Conservation (phyloP, 2,113 vertebrate species). For the Agapornis roseicollis region DNA sequence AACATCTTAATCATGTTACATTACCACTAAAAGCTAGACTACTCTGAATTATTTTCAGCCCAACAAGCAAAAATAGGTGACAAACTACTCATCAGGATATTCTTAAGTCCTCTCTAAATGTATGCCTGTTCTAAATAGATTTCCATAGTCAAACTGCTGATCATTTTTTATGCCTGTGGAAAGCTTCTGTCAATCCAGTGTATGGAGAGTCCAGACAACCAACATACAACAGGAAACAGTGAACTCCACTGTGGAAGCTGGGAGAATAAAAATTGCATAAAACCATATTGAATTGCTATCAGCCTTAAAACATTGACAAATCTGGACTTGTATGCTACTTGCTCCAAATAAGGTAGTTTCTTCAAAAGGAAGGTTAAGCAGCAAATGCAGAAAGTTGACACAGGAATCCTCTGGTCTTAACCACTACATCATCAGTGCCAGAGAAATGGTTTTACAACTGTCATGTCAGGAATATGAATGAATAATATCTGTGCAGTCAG, state of each 20-base stretch:
- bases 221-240: not conserved
- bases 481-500: not conserved
- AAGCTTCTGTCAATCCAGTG: not conserved
- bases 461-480: not conserved
- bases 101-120: not conserved
- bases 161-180: not conserved
- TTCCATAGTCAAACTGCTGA: not conserved
- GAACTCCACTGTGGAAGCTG: not conserved
- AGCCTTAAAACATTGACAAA: not conserved
- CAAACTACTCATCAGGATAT: not conserved
- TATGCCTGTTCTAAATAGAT: not conserved
- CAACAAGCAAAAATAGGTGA: not conserved
- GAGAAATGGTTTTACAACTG: not conserved
- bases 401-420: not conserved
- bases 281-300: fast-evolving
- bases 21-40: not conserved
- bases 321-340: not conserved
- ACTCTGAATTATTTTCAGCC: not conserved
- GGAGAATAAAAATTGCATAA: not conserved
- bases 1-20: not conserved
- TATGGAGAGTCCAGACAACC: not conserved
- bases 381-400: not conserved
- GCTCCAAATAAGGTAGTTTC: not conserved
- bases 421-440: not conserved
- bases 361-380: not conserved